Percentiles rank a stretch among this genome's conserved stretches.
Evolutionary conservation across 2,113 vertebrate species (phyloP).

Genomic region (Trichechus manatus): DNA sequence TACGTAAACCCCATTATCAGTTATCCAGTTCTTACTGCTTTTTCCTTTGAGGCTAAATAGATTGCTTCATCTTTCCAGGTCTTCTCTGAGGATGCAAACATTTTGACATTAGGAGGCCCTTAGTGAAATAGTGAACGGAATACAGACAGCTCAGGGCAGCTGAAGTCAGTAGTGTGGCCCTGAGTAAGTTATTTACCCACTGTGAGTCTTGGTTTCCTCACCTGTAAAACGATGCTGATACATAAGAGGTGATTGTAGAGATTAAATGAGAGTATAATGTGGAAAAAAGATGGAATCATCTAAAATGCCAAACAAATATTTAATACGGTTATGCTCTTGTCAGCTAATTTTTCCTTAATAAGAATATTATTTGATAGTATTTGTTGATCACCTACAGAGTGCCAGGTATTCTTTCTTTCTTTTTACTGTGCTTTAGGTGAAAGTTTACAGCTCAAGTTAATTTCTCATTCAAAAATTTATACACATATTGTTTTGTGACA

Average conservation of each 20-base stretch:
- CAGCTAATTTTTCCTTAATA: background rate
- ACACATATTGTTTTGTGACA: too few species aligned
- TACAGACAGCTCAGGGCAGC: background rate
- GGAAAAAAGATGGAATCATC: background rate
- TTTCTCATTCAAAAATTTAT: too few species aligned
- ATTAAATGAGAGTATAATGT: background rate
- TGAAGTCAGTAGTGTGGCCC: background rate
- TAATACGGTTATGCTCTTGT: background rate
- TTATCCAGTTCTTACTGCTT: background rate
- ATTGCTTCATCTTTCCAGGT: background rate
- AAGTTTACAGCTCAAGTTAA: too few species aligned
- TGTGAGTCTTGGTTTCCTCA: background rate
- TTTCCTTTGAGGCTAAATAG: constrained; percentile 12
- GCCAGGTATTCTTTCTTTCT: background rate
- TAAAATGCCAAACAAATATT: background rate
- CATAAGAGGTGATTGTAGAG: background rate
- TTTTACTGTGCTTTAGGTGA: too few species aligned
- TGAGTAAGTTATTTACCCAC: background rate
- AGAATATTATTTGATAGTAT: background rate
- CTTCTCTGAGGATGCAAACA: background rate
- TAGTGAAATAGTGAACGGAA: background rate
- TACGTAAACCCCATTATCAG: background rate
- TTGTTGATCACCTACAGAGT: background rate
- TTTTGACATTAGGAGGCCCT: background rate
- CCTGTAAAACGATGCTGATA: background rate